phyloP scores from a whole-genome alignment of 2,888 invertebrate genomes.

The Copidosoma aretas region DNA sequence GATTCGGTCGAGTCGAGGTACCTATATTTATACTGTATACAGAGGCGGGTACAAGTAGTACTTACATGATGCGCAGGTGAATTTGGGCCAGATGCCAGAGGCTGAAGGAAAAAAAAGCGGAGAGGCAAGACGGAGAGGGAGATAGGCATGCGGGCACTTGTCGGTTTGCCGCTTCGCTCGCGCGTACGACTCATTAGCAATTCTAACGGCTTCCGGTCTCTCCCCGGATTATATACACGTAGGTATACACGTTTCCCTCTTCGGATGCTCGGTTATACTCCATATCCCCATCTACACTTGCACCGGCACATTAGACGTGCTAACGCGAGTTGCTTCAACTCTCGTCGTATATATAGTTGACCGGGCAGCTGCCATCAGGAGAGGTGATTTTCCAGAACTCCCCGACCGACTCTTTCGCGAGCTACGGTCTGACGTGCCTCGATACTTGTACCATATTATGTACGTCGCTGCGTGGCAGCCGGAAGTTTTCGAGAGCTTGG shows the following conservation, averaged over 20 bases:
- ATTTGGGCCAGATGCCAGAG: constrained; percentile 52
- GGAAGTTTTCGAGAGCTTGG: too few relatives aligned
- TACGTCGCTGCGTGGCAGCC: too few relatives aligned
- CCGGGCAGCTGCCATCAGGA: too few relatives aligned
- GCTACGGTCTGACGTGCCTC: too few relatives aligned
- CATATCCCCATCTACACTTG: neutral
- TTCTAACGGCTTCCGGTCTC: constrained; percentile 59
- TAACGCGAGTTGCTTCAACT: neutral
- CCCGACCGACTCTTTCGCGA: too few relatives aligned
- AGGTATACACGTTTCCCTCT: neutral
- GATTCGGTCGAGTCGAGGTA: too few relatives aligned
- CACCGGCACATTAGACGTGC: neutral
- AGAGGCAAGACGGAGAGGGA: constrained; percentile 27
- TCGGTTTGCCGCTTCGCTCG: constrained; percentile 29
- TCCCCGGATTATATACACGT: constrained; percentile 19
- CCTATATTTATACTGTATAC: too few relatives aligned
- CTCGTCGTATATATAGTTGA: too few relatives aligned
- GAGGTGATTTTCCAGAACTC: too few relatives aligned
- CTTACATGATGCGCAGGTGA: constrained; percentile 42
- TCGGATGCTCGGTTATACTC: neutral
- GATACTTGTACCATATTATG: too few relatives aligned
- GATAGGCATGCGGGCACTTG: constrained; percentile 48
- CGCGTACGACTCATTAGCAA: constrained; percentile 51
- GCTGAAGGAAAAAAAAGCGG: too few relatives aligned
- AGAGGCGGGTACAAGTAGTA: too few relatives aligned